Evolutionary conservation across 2,797 vertebrate genomes (phyloP), one percentile per base, ranked within the genome.

Genomic region (Coregonus ussuriensis): DNA sequence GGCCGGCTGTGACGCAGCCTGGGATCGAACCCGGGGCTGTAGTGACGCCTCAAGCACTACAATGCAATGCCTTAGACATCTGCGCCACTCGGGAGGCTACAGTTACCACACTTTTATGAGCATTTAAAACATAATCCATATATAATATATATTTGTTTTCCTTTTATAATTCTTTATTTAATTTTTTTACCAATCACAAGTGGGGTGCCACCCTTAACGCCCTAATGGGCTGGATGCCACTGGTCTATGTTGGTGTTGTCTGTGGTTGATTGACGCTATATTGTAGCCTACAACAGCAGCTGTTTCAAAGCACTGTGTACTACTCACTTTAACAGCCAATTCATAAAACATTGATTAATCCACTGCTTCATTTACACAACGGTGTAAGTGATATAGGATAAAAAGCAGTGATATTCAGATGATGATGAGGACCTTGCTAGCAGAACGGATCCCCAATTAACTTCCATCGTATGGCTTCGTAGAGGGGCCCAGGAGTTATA

Each of bases 401-500:
- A 41, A 71, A 53, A 53, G 51, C 41, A 21, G 41, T 25, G 70
- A 25, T 47, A 29, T 71, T 13, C 70, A 52, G 70, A 14, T 52
- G 47, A 71, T 5, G 70, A 31, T 52, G 70, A 71, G n/a, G 25
- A 52, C 21, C 53, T 47, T 52, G 70, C 14, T 71, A 18, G 21
- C 11, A 11, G 13, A 71, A 71, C 21, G 6, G 29, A 68, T 68
- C 66, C 1, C 66, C 66, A 88, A 89, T 89, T 91, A 90, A 90
- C 86, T 87, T 89, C 31, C 62, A 70, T 79, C 77, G 70, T 82
- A 75, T 75, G 67, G 74, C 83, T 81, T 71, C 74, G 79, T 67
- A 71, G 77, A 81, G 41, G 62, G 51, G 66, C 54, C 75, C 85
- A 59, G 33, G 15, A 83, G 84, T 75, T 83, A 62, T 47, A 79